Evolutionary conservation across 2,888 invertebrate genomes (phyloP), one percentile per base, ranked within the genome.

Genomic region (Acronicta leporina): DNA sequence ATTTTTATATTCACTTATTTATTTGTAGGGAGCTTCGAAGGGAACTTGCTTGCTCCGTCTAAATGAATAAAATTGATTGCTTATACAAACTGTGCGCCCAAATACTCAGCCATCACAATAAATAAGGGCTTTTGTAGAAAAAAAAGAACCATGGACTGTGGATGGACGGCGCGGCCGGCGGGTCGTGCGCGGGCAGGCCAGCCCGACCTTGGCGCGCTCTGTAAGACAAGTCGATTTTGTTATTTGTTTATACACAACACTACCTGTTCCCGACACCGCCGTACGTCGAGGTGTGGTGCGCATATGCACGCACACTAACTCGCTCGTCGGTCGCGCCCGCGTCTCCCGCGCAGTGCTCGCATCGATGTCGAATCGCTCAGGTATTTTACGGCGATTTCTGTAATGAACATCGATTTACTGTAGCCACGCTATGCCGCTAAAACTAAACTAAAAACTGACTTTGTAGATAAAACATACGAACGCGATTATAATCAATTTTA

Each of bases 11-110:
- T 88, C 80, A 88, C 85, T 92, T 88, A 91, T 92, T 91, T 92
- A 91, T 93, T 93, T 92, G 85, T 92, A 89, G 83, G n/a, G n/a
- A n/a, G n/a, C n/a, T n/a, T n/a, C n/a, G n/a, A 87, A 86, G 84
- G 82, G 85, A 90, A 90, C 89, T 87, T 87, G 92, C 89, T 87
- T 87, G 92, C 86, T 89, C 83, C 88, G 87, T 91, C 92, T 92
- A 92, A 94, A 94, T 93, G 92, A 94, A 94, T 93, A 92, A 94
- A 94, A 94, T 94, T 94, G 94, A 94, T 94, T 94, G 93, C 93
- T 92, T 93, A 93, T 92, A 94, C 93, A 94, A 93, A 93, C 93
- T 90, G 92, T 90, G 92, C 91, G 90, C 93, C 92, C 94, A 93
- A 94, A 94, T 93, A 92, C 92, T 92, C 92, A 84, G 82, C 89